Conservation (phyloP, 2,888 invertebrate species). For the Blastobasis lacticolella region DNA sequence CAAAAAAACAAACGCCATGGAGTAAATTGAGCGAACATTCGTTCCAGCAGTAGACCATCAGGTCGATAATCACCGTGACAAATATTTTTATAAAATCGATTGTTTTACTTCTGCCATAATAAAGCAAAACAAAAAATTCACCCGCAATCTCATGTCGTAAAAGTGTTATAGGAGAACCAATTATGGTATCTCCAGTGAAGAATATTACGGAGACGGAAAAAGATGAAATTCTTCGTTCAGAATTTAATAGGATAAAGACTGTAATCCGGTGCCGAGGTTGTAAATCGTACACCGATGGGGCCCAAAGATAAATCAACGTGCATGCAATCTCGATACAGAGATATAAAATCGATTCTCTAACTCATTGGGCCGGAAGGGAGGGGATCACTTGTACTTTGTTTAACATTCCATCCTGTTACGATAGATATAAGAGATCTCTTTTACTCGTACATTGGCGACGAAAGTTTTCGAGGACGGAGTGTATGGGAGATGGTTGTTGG, state of each 20-base stretch:
- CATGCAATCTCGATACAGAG: conserved; percentile 29
- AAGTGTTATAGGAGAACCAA: background rate
- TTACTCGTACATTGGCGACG: background rate
- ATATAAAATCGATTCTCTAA: conserved; percentile 33
- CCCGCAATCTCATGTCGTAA: no score
- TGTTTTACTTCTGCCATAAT: no score
- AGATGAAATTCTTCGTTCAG: background rate
- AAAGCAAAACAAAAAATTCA: no score
- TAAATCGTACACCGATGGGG: conserved; percentile 34
- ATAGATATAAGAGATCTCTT: conserved; percentile 10
- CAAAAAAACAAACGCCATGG: no score
- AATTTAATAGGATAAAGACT: conserved; percentile 20
- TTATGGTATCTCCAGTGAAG: background rate
- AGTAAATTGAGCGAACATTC: no score
- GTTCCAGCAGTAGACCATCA: no score
- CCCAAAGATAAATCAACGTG: conserved; percentile 39
- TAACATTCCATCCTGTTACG: conserved; percentile 23
- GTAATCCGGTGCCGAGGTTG: conserved; percentile 33
- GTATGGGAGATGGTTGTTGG: no score
- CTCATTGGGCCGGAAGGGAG: conserved; percentile 26
- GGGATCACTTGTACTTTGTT: conserved; percentile 32
- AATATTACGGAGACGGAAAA: no score
- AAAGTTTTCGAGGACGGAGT: no score
- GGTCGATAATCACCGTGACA: no score
- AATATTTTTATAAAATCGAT: no score